phyloP scores from a whole-genome alignment of 2,888 invertebrate genomes.

The Andrena bicolor region DNA sequence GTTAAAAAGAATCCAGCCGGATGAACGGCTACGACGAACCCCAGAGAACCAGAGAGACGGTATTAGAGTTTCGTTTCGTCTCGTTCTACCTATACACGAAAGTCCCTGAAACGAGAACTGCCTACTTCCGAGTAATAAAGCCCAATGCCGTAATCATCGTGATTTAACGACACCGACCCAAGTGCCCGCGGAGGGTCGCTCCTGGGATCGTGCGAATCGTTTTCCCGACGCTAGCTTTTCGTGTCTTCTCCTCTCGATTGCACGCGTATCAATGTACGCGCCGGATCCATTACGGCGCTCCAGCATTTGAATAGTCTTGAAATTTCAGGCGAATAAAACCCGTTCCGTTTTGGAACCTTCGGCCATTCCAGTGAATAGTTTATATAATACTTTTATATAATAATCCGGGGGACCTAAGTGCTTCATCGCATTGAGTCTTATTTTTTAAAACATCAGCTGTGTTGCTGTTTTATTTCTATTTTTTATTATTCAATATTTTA shows the following conservation, averaged over 20 bases:
- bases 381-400: no score
- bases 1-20: slow-evolving; percentile 46
- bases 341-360: no score
- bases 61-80: slow-evolving; percentile 46
- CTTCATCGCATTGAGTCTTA: no score
- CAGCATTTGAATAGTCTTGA: no score
- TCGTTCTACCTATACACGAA: slow-evolving; percentile 68
- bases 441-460: no score
- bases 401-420: no score
- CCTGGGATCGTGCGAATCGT: slow-evolving; percentile 51
- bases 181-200: slow-evolving; percentile 52
- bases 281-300: no score
- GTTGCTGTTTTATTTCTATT: no score
- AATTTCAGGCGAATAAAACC: no score
- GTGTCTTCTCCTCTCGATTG: slow-evolving; percentile 12
- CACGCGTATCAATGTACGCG: no score
- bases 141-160: slow-evolving; percentile 76
- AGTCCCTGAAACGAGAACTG: slow-evolving; percentile 76
- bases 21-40: slow-evolving; percentile 15
- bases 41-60: slow-evolving; percentile 39
- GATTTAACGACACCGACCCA: slow-evolving; percentile 73
- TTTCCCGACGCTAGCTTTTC: slow-evolving; percentile 42
- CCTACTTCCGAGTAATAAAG: slow-evolving; percentile 76
- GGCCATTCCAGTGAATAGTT: no score
- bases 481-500: no score